These are phyloP conservation scores for Ochropacha duplaris DNA, from an alignment of 2,888 invertebrate species.

Conservation along the genomic window DNA sequence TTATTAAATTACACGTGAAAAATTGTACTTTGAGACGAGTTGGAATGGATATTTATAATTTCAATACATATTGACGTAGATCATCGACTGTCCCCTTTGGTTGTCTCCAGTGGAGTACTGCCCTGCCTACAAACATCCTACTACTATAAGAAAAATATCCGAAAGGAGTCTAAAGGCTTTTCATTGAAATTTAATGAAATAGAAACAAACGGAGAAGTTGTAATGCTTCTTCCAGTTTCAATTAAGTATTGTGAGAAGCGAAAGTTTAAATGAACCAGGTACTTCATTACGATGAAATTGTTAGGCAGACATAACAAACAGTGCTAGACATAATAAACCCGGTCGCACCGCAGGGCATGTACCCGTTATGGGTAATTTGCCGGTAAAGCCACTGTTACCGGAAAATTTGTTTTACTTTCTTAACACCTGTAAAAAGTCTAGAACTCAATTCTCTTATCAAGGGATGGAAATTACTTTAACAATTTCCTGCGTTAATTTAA, in stretches of 20 bases:
- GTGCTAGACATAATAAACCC: neutral
- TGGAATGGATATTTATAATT: neutral
- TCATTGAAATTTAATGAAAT: neutral
- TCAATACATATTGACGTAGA: neutral
- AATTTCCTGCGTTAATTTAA: constrained; percentile 40
- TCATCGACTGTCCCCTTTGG: neutral
- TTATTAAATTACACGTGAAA: neutral
- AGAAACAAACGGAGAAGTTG: neutral
- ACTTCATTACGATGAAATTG: neutral
- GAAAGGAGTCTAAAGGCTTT: neutral
- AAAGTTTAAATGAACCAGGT: neutral
- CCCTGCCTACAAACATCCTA: neutral
- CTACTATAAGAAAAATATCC: neutral
- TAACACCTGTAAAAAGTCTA: constrained; percentile 40
- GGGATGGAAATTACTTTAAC: constrained; percentile 31
- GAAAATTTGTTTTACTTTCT: constrained; percentile 25
- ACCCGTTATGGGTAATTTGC: neutral
- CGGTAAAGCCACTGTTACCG: neutral
- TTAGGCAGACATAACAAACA: neutral
- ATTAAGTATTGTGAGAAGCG: no score
- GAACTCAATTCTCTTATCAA: constrained; percentile 33
- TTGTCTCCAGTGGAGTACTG: neutral
- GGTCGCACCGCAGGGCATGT: neutral
- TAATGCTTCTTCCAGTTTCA: neutral
- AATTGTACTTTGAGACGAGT: neutral